Conservation (phyloP, 2,888 invertebrate genomes). For the Spilarctia lutea region DNA sequence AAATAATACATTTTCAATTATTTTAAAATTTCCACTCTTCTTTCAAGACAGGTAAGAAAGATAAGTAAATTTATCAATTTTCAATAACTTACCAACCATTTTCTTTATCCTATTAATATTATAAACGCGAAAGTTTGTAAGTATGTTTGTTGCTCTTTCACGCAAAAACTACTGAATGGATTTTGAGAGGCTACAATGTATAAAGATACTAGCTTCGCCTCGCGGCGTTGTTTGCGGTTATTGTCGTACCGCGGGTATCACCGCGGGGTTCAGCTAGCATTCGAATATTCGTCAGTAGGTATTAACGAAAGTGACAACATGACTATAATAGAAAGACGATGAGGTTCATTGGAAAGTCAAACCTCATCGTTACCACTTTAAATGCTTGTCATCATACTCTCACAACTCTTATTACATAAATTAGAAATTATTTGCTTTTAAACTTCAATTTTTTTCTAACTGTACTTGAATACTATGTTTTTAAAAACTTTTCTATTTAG, state of each 20-base stretch:
- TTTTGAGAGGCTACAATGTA: too few relatives aligned
- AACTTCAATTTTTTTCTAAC: slow-evolving; percentile 7
- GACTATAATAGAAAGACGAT: slow-evolving; percentile 53
- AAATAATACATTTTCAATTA: not conserved
- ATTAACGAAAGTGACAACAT: slow-evolving; percentile 30
- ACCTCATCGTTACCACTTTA: slow-evolving; percentile 56
- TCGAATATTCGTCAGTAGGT: not conserved
- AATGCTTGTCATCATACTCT: slow-evolving; percentile 46
- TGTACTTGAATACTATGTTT: not conserved
- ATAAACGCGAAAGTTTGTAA: too few relatives aligned
- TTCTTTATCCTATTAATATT: too few relatives aligned
- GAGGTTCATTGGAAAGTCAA: slow-evolving; percentile 44
- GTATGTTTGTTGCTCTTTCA: too few relatives aligned
- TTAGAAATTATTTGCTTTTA: slow-evolving; percentile 42
- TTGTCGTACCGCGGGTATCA: too few relatives aligned
- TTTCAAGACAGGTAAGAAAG: not conserved
- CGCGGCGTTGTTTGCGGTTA: too few relatives aligned
- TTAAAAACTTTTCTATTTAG: not conserved
- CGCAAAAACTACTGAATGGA: too few relatives aligned
- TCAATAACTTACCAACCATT: not conserved
- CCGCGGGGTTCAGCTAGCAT: too few relatives aligned
- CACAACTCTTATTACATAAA: slow-evolving; percentile 47
- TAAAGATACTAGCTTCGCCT: too few relatives aligned
- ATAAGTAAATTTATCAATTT: not conserved
- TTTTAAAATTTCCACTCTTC: too few relatives aligned